These are phyloP conservation scores for Oreocharis arfaki DNA, from an alignment of 2,113 vertebrate species.

Conservation along the genomic window DNA sequence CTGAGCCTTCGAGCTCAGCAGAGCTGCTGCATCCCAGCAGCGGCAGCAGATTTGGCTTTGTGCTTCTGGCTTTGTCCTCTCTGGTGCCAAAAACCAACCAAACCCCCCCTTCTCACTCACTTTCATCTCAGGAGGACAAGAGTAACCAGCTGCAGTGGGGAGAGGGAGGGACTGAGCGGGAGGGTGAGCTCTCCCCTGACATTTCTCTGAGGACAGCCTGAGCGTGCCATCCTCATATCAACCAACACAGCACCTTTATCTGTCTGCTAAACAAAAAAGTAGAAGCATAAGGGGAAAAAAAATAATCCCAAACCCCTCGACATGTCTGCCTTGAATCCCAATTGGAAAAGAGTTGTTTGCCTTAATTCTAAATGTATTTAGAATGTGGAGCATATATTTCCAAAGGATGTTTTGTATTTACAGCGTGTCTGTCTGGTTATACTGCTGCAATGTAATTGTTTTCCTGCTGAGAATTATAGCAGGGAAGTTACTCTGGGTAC, in stretches of 20 bases:
- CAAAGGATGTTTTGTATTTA: conserved; percentile 78
- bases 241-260: neutral
- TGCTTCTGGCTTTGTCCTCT: neutral
- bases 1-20: neutral
- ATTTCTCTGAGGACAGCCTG: rapidly evolving
- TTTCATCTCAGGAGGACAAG: neutral
- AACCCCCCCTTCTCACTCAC: rapidly evolving
- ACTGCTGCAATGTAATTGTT: conserved; percentile 75
- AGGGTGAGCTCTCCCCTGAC: neutral
- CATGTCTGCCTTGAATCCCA: conserved; percentile 45
- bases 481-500: conserved; percentile 74
- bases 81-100: neutral
- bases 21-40: neutral
- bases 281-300: neutral
- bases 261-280: neutral
- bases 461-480: conserved; percentile 79
- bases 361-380: conserved; percentile 71
- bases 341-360: conserved; percentile 53
- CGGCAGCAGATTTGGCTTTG: neutral
- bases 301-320: neutral
- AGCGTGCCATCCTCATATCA: neutral
- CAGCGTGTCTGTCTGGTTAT: conserved; percentile 73
- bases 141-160: neutral
- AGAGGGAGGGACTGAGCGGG: neutral
- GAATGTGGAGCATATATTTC: conserved; percentile 70